Conservation (phyloP, 2,113 vertebrate species). For the Daphoenositta chrysoptera region DNA sequence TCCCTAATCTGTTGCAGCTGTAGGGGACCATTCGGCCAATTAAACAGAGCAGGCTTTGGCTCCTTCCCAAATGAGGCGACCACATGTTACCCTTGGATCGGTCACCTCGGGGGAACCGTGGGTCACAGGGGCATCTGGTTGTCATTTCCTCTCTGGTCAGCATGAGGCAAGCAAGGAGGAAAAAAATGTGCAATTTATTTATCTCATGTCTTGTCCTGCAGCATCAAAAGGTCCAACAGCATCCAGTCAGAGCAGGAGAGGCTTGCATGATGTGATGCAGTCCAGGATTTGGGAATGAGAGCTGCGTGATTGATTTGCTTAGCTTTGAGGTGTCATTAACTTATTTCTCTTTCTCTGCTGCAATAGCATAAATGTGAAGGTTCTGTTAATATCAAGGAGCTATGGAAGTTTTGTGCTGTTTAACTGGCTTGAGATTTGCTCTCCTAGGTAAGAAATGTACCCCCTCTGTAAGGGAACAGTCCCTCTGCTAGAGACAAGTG, state of each 20-base stretch:
- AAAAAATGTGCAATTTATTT: not conserved
- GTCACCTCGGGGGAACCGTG: conserved; percentile 54
- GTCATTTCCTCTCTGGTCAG: conserved; percentile 80
- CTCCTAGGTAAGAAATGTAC: not conserved
- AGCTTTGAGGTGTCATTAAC: not conserved
- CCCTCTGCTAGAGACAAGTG: not conserved
- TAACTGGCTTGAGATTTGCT: not conserved
- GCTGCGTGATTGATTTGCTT: not conserved
- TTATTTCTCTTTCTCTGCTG: not conserved
- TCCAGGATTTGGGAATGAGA: not conserved
- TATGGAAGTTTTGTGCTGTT: not conserved
- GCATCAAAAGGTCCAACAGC: not conserved
- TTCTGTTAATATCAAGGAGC: not conserved
- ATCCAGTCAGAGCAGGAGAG: not conserved
- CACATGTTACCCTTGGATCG: conserved; percentile 82
- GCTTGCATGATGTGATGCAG: not conserved
- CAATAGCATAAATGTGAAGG: not conserved
- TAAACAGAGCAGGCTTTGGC: conserved; percentile 81
- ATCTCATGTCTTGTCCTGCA: conserved; percentile 3
- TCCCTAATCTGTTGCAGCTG: conserved; percentile 88
- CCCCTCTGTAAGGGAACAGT: not conserved
- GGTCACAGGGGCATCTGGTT: conserved; percentile 78
- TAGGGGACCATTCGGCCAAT: conserved; percentile 77
- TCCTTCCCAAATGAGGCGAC: conserved; percentile 76
- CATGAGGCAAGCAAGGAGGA: conserved; percentile 43